A percentile compares a stretch with the other conserved stretches of the same genome.
Evolutionary conservation across 2,888 invertebrate species (phyloP).

Genomic region (Criorhina ranunculi): DNA sequence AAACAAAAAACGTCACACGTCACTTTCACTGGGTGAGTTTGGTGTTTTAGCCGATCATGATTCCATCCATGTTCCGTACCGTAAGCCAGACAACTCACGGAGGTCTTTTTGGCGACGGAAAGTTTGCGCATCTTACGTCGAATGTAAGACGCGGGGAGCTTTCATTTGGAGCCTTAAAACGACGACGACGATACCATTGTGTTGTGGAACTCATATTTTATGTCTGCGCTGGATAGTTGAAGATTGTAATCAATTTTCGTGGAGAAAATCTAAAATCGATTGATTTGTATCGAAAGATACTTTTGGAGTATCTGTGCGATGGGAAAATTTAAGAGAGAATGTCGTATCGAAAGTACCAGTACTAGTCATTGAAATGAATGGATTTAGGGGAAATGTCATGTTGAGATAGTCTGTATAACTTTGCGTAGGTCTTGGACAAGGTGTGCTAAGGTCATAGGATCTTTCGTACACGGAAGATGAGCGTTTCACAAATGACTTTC

Average conservation of each 20-base stretch:
- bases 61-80: slow-evolving; percentile 8
- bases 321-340: slow-evolving; percentile 8
- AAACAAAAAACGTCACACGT: slow-evolving; percentile 24
- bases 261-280: slow-evolving; percentile 48
- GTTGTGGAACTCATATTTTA: slow-evolving; percentile 41
- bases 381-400: no score
- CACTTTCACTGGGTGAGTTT: slow-evolving; percentile 69
- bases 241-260: slow-evolving; percentile 52
- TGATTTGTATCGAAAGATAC: slow-evolving; percentile 43
- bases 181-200: slow-evolving; percentile 31
- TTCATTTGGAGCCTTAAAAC: slow-evolving; percentile 28
- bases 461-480: no score
- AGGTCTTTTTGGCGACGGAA: slow-evolving; percentile 24
- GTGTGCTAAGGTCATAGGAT: no score
- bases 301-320: slow-evolving; percentile 25
- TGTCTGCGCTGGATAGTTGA: slow-evolving; percentile 13
- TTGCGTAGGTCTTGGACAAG: no score
- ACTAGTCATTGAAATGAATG: neutral
- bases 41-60: slow-evolving; percentile 52
- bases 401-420: no score
- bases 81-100: slow-evolving; percentile 26
- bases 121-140: slow-evolving; percentile 32
- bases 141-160: slow-evolving; percentile 11
- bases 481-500: no score
- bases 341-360: slow-evolving; percentile 7